Conservation (phyloP, 1,140 invertebrate species). For the Neodiprion lecontei region DNA sequence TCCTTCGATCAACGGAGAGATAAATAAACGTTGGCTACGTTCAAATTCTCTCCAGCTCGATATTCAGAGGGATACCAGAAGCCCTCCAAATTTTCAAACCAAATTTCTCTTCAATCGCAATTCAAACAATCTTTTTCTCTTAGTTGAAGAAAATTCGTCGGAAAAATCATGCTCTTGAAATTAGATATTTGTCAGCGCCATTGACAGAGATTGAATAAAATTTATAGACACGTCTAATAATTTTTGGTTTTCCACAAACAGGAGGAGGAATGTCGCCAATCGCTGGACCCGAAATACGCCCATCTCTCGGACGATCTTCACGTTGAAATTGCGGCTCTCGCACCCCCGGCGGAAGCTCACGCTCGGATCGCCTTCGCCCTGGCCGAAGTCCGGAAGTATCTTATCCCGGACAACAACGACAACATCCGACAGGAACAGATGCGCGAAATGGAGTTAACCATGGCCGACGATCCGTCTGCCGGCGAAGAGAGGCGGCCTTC, state of each 20-base stretch:
- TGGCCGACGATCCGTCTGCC: constrained; percentile 53
- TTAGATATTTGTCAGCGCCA: too few relatives aligned
- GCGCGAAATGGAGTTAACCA: constrained; percentile 70
- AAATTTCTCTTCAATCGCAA: too few relatives aligned
- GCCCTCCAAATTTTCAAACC: too few relatives aligned
- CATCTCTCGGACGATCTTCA: constrained; percentile 93
- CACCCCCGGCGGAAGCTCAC: constrained; percentile 90
- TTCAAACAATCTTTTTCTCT: too few relatives aligned
- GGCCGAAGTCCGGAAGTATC: constrained; percentile 76
- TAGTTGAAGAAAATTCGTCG: too few relatives aligned
- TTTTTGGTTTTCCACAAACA: constrained; percentile 49
- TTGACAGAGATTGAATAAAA: too few relatives aligned
- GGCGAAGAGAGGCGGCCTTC: constrained; percentile 43
- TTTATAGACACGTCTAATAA: too few relatives aligned
- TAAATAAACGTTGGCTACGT: too few relatives aligned
- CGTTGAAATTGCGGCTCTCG: constrained; percentile 89
- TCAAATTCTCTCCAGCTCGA: neutral
- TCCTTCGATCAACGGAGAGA: too few relatives aligned
- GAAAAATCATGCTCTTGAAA: too few relatives aligned
- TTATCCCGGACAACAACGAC: constrained; percentile 79
- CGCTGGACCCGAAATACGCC: constrained; percentile 89
- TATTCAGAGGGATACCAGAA: neutral
- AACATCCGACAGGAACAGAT: constrained; percentile 82
- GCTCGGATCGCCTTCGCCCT: constrained; percentile 89
- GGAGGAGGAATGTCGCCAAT: constrained; percentile 88